Percentiles rank a stretch among this genome's conserved stretches.
Conservation (phyloP, 2,113 vertebrate genomes). For the Haplochromis vanheusdeni region DNA sequence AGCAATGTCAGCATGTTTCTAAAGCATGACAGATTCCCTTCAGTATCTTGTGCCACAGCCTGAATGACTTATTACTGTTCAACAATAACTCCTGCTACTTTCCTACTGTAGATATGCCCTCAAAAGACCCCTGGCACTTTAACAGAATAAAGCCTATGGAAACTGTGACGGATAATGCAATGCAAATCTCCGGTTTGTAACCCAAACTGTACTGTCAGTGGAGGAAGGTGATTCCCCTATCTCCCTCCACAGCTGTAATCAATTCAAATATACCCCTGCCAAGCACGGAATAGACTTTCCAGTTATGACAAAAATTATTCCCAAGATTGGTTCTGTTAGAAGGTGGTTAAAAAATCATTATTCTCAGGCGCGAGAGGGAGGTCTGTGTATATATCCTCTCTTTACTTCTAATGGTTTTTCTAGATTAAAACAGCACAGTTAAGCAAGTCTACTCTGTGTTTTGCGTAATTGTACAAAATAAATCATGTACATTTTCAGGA, state of each 20-base stretch:
- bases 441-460: not conserved
- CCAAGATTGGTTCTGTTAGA: slow-evolving; percentile 26
- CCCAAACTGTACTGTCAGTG: slow-evolving; percentile 24
- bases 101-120: slow-evolving; percentile 1
- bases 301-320: slow-evolving; percentile 1
- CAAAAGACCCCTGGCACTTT: slow-evolving; percentile 29
- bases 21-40: not conserved
- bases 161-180: slow-evolving; percentile 35
- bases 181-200: slow-evolving; percentile 55
- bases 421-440: not conserved
- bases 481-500: not conserved
- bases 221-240: slow-evolving; percentile 44
- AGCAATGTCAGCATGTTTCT: not conserved
- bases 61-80: slow-evolving; percentile 26
- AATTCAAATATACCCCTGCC: slow-evolving; percentile 33
- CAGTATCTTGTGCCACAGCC: not conserved
- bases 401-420: not conserved
- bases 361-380: not conserved
- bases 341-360: slow-evolving; percentile 25
- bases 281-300: slow-evolving; percentile 16
- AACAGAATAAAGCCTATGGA: slow-evolving; percentile 25
- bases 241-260: slow-evolving; percentile 36
- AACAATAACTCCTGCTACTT: slow-evolving; percentile 21
- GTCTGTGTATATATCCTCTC: not conserved
- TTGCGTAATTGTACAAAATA: not conserved